These are phyloP conservation scores for Lepidurus arcticus DNA, from an alignment of 1,140 invertebrate genomes.

Conservation along the genomic window DNA sequence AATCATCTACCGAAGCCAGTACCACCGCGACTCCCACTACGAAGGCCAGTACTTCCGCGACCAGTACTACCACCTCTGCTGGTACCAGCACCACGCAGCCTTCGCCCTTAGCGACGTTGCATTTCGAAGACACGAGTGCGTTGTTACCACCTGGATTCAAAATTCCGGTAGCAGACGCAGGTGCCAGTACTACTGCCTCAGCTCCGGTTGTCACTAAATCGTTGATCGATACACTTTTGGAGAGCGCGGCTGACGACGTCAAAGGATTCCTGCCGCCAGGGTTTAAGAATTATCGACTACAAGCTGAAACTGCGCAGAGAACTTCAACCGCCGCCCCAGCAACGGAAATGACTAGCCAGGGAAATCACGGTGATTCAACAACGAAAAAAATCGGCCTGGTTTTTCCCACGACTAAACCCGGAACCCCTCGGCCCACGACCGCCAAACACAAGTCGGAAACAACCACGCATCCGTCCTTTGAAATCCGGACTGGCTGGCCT, in stretches of 20 bases:
- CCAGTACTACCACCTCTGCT: not conserved
- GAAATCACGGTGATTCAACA: slow-evolving; percentile 19
- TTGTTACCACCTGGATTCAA: not conserved
- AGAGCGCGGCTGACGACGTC: slow-evolving; percentile 27
- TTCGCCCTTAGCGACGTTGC: not conserved
- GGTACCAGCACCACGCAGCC: not conserved
- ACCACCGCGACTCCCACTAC: slow-evolving; percentile 27
- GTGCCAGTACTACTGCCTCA: slow-evolving; percentile 19
- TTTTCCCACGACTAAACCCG: slow-evolving; percentile 43
- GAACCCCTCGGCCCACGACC: slow-evolving; percentile 40
- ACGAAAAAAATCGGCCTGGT: slow-evolving; percentile 22
- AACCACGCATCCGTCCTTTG: slow-evolving; percentile 32
- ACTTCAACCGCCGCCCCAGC: slow-evolving; percentile 20
- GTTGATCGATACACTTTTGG: slow-evolving; percentile 21
- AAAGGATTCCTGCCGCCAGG: slow-evolving; percentile 26
- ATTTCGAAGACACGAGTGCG: not conserved
- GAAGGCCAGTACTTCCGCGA: not conserved
- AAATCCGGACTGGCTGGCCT: slow-evolving; percentile 33
- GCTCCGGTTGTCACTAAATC: not conserved
- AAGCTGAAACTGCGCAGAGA: not conserved
- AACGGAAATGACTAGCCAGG: not conserved
- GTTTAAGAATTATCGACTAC: slow-evolving; percentile 26
- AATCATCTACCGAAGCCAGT: slow-evolving; percentile 35
- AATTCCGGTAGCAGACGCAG: not conserved
- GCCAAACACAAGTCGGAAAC: slow-evolving; percentile 41